phyloP scores from a whole-genome alignment of 2,888 invertebrate species.

The Ormyrus rosae region DNA sequence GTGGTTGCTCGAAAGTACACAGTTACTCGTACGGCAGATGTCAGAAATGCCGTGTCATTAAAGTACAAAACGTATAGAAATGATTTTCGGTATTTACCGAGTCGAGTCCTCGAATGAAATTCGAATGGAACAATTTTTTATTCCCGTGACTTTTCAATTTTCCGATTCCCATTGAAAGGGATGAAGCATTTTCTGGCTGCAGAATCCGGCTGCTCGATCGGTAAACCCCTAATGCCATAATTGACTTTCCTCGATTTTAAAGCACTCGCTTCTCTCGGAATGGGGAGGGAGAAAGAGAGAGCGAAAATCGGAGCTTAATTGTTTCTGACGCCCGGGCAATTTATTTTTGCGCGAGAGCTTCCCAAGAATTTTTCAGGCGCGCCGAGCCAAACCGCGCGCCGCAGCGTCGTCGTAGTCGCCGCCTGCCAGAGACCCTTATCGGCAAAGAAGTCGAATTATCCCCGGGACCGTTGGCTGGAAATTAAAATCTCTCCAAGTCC shows the following conservation, averaged over 20 bases:
- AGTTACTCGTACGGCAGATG: conserved; percentile 8
- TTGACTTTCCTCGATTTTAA: conserved; percentile 56
- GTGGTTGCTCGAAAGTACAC: background rate
- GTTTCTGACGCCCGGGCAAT: conserved; percentile 56
- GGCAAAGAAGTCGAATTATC: conserved; percentile 58
- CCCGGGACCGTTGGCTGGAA: conserved; percentile 60
- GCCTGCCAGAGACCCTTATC: conserved; percentile 55
- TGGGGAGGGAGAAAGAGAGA: background rate
- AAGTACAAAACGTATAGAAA: background rate
- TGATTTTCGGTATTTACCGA: background rate
- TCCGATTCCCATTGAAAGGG: background rate
- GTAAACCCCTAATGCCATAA: conserved; percentile 46
- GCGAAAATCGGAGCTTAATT: conserved; percentile 44
- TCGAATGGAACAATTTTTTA: no score
- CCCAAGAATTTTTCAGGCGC: conserved; percentile 45
- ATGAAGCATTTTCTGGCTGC: background rate
- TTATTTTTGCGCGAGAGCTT: conserved; percentile 55
- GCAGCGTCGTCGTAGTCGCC: conserved; percentile 1
- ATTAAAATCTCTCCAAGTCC: conserved; percentile 67
- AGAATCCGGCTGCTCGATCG: conserved; percentile 16
- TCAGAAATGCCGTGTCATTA: background rate
- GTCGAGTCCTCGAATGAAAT: no score
- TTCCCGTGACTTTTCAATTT: conserved; percentile 28
- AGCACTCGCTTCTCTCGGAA: conserved; percentile 14
- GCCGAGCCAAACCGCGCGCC: conserved; percentile 44